Base-by-base conservation (phyloP, 2,888 invertebrate species). In the Coecobrya sp. region DNA sequence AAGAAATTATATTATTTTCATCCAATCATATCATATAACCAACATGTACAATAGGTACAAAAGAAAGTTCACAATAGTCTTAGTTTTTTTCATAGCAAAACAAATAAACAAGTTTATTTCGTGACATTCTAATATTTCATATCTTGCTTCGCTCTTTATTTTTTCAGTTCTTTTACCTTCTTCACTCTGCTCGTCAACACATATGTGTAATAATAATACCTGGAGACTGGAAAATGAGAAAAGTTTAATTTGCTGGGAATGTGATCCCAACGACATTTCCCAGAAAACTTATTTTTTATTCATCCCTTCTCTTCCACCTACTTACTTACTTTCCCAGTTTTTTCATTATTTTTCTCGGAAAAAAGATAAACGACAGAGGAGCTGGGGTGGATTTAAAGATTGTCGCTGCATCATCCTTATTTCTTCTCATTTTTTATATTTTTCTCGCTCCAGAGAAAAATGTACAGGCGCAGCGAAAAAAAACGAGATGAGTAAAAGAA, bases 101-200 rank as follows among this genome's bases (percentile, higher is more conserved):
- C 45, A 73, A 73, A 73, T 79, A 79, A 79, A 79, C 79, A 27
- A 52, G 55, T 79, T 79, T 79, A 76, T 76, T 79, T 49, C 52
- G 8, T 73, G 70, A 73, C 70, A 73, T 2, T 42, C 3, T 52
- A 79, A 52, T 79, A 79, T 79, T 79, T 52, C 79, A 27, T 52
- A n/a, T 19, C 42, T 70, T 70, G 13, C 16, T 30, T 30, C 68
- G 30, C 68, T 16, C 68, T 68, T n/a, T 70, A 10, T 13, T 70
- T 36, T 19, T 13, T 27, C 59, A n/a, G 59, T 59, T 59, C n/a
- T n/a, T 59, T 59, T 11, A 27, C 27, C n/a, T 79, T 79, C n/a
- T 52, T 52, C 7, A 16, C 2, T 49, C 49, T 79, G 13, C 7
- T 36, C 36, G 36, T 27, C 76, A 49, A 7, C 55, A 45, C 79